These are phyloP conservation scores for Serranus cabrilla DNA, from an alignment of 2,797 vertebrate species.

Conservation along the genomic window DNA sequence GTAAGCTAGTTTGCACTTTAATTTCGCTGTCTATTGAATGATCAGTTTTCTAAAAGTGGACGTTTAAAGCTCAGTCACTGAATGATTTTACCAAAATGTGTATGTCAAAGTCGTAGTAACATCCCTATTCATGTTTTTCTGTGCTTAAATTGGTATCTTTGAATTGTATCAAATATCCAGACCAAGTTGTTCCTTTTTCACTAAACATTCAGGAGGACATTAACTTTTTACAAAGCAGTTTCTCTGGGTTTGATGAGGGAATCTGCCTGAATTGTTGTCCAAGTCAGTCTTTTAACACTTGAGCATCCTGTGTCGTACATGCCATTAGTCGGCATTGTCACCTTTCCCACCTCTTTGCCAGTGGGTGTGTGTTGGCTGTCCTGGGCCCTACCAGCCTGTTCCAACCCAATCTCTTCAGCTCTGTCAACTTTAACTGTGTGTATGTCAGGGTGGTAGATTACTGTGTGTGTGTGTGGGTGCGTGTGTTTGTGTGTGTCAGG, in stretches of 20 bases:
- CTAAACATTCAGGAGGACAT: too few relatives aligned
- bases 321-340: background rate
- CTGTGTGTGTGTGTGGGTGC: constrained; percentile 27
- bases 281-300: background rate
- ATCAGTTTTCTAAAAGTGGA: too few relatives aligned
- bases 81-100: too few relatives aligned
- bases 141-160: background rate
- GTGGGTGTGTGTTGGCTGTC: constrained; percentile 68
- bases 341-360: constrained; percentile 29
- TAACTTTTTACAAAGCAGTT: background rate
- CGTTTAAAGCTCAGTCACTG: too few relatives aligned
- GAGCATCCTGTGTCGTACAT: background rate
- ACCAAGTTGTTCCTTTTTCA: too few relatives aligned
- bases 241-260: background rate
- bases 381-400: constrained; percentile 51
- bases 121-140: too few relatives aligned
- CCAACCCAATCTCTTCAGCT: constrained; percentile 81
- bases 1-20: background rate
- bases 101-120: too few relatives aligned
- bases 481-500: constrained; percentile 66
- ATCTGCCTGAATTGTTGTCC: background rate
- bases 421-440: constrained; percentile 78
- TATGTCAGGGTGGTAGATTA: constrained; percentile 49
- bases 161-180: background rate
- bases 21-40: too few relatives aligned